Conservation (phyloP, 2,113 vertebrate genomes). For the Heptranchias perlo region DNA sequence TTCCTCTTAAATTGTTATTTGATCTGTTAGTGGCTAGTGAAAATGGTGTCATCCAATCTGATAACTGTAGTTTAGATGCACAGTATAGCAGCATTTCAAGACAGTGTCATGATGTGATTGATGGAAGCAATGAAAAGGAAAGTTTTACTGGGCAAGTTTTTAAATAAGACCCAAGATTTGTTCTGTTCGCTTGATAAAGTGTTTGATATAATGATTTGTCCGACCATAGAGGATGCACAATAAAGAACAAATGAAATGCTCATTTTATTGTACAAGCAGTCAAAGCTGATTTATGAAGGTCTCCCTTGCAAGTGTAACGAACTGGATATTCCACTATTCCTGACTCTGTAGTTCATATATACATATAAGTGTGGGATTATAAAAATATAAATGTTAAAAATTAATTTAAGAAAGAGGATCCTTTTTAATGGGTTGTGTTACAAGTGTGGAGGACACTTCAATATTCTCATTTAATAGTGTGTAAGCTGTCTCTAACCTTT, state of each 20-base stretch:
- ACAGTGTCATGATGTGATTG: background rate
- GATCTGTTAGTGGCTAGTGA: no score
- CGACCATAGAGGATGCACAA: background rate
- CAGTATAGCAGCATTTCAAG: background rate
- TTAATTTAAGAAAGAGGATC: background rate
- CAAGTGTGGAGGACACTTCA: background rate
- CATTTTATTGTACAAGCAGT: background rate
- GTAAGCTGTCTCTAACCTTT: background rate
- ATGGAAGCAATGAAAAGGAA: background rate
- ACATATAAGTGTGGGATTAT: background rate
- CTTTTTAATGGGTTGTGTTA: background rate
- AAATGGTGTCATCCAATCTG: background rate
- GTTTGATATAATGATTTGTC: conserved; percentile 9
- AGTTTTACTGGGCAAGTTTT: background rate
- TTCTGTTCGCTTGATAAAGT: background rate
- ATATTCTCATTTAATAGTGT: background rate
- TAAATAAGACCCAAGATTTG: background rate
- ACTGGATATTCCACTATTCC: background rate
- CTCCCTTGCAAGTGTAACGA: background rate
- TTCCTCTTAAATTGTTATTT: background rate
- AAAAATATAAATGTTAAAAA: background rate
- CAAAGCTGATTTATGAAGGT: background rate
- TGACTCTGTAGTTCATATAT: background rate
- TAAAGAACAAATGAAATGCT: background rate
- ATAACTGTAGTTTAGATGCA: background rate